Percentiles rank a stretch among this genome's conserved stretches.
Conservation (phyloP, 2,888 invertebrate genomes). For the Imbricaverruca yamaguchii region DNA sequence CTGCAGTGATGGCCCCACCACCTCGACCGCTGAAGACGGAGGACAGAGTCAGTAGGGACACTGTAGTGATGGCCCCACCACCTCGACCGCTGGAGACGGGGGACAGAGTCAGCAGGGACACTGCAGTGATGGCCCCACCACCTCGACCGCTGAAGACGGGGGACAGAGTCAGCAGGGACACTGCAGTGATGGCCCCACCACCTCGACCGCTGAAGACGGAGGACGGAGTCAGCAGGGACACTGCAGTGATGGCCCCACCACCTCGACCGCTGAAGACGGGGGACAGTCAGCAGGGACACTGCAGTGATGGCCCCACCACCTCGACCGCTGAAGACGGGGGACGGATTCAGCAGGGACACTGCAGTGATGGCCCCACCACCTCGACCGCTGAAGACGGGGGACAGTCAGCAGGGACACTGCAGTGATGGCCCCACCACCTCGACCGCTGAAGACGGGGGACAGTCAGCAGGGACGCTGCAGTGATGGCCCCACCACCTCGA, state of each 20-base stretch:
- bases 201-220: not conserved
- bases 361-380: not conserved
- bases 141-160: too few relatives aligned
- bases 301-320: constrained; percentile 11
- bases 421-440: constrained; percentile 13
- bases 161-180: too few relatives aligned
- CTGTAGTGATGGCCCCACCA: too few relatives aligned
- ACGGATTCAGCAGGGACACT: not conserved
- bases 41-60: too few relatives aligned
- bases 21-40: too few relatives aligned
- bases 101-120: too few relatives aligned
- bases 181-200: constrained; percentile 12
- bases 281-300: too few relatives aligned
- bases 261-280: not conserved
- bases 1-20: too few relatives aligned
- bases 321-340: not conserved
- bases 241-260: not conserved
- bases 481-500: not conserved
- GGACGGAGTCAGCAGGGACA: not conserved
- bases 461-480: not conserved
- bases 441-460: not conserved
- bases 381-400: not conserved
- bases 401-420: too few relatives aligned
- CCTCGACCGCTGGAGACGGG: too few relatives aligned
- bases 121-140: too few relatives aligned